Evolutionary conservation across 2,888 invertebrate genomes (phyloP), one percentile per base, ranked within the genome.

Genomic region (Pyrrhosoma nymphula): DNA sequence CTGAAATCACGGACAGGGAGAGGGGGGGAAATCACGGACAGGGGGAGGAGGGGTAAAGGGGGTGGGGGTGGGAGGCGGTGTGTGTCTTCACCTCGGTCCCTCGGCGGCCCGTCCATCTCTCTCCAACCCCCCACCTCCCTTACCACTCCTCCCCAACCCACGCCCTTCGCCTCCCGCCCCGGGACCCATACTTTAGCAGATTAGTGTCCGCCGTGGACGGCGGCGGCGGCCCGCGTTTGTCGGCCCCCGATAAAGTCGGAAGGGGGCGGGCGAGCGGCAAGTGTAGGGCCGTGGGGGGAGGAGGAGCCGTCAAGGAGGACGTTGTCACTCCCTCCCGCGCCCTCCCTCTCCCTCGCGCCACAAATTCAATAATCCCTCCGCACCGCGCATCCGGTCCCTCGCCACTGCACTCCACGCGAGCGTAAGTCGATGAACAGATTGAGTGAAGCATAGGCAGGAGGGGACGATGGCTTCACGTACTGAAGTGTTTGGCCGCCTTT

Each of bases 221-320:
- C 93, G 93, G 93, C n/a, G 93, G 93, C 93, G 93, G 93, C n/a
- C 47, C 4, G 93, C 93, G 93, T 93, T 93, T 93, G 93, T 93
- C 93, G 93, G 93, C 47, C 69, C 47, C 26, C 93, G 93, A 93
- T 93, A 63, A 93, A 93, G 69, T 69, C 55, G 56, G 56, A 18
- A 20, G n/a, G 88, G 55, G 56, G 39, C 3, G 26, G 39, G 10
- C 16, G n/a, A 20, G 56, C 14, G 55, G 56, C 23, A 26, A 16
- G 89, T 69, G 69, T 30, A 23, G 35, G 55, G 93, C 30, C 2
- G 35, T 69, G 47, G 69, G 56, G 93, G 63, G 26, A 93, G 93
- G 93, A 69, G 69, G 35, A 93, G 93, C 93, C 93, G 93, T 93
- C 93, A 75, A 93, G 93, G 47, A 39, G 93, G 63, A 69, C 63